Conservation (phyloP, 2,888 invertebrate species). For the Operophtera brumata region DNA sequence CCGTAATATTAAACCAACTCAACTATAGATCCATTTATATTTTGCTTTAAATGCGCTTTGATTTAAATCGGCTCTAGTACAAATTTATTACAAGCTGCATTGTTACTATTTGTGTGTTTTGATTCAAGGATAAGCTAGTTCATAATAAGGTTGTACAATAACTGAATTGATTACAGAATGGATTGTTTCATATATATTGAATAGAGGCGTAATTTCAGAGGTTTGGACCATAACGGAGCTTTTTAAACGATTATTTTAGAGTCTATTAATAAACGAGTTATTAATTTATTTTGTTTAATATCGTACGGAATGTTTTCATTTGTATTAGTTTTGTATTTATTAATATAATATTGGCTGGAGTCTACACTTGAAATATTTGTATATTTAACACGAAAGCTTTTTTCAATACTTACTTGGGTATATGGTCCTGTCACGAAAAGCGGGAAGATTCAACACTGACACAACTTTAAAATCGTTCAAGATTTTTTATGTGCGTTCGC, state of each 20-base stretch:
- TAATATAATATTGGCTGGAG: not conserved
- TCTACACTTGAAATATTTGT: not conserved
- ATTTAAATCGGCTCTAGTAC: conserved; percentile 11
- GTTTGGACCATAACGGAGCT: too few relatives aligned
- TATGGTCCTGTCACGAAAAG: conserved; percentile 59
- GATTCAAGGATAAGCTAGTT: conserved; percentile 7
- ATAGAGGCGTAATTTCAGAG: too few relatives aligned
- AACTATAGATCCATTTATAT: conserved; percentile 5
- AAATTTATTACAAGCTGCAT: conserved; percentile 20
- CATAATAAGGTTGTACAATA: not conserved
- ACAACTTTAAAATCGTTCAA: conserved; percentile 54
- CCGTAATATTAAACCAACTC: conserved; percentile 4
- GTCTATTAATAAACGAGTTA: too few relatives aligned
- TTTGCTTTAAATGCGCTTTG: conserved; percentile 10
- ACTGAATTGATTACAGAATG: too few relatives aligned
- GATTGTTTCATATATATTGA: too few relatives aligned
- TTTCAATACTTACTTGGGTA: conserved; percentile 63
- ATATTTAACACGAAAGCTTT: conserved; percentile 18
- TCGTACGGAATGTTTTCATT: too few relatives aligned
- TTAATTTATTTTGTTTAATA: too few relatives aligned
- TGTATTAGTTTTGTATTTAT: not conserved
- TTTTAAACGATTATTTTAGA: too few relatives aligned
- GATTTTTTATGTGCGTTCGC: conserved; percentile 62
- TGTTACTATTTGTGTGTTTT: conserved; percentile 15
- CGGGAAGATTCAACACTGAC: conserved; percentile 59